Evolutionary conservation across 2,888 invertebrate genomes (phyloP), one percentile per base, ranked within the genome.

Genomic region (Ophraella communa): DNA sequence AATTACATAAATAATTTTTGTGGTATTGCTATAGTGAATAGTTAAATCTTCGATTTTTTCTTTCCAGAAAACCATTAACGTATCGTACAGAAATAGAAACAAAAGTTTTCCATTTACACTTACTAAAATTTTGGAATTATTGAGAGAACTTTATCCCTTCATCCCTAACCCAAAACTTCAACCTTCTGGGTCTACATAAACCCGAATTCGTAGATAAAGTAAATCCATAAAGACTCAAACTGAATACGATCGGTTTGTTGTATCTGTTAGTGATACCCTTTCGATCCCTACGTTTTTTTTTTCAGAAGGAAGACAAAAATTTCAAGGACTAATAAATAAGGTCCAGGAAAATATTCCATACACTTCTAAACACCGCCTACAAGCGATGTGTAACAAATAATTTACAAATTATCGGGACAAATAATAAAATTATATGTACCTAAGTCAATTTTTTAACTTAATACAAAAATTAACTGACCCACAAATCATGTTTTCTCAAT

Each of bases 171-270:
- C 49, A 5, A 23, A 35, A 49, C 7, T 24, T 49, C 23, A 7
- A n/a, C n/a, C 24, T 4, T 11, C 14, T 49, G 21, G 49, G 24
- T 24, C 23, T 14, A 1, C n/a, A 24, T 24, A 23, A 24, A 24
- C 2, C 23, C 14, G 14, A 49, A 49, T 24, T 14, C 23, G 8
- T n/a, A 24, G 23, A 49, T 24, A 49, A 49, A 49, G 49, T 49
- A 11, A 24, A n/a, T 24, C 49, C 24, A 49, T 49, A 49, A 49
- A 49, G 49, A 49, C 49, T n/a, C 49, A 49, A 49, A 49, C 49
- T 49, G 24, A 24, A 49, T 49, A 49, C 24, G 24, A 49, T 49
- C 23, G 49, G 20, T 49, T 49, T 49, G 49, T 11, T 24, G 24
- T 49, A 49, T 49, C 49, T 23, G 11, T 10, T n/a, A 23, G 49